Conservation (phyloP, 2,888 invertebrate species). For the Loripinus fragilis region DNA sequence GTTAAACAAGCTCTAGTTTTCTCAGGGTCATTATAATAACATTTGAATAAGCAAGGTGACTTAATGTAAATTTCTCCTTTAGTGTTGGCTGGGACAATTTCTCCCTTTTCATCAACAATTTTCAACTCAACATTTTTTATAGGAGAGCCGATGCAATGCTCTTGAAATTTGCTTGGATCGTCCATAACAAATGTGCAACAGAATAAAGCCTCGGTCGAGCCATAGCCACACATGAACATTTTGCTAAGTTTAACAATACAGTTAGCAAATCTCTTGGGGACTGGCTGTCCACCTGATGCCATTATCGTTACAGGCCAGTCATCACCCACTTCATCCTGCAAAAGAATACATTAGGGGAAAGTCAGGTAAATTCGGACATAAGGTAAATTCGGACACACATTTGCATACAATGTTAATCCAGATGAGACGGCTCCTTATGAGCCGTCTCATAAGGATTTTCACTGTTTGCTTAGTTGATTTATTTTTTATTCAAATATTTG, state of each 20-base stretch:
- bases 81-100: conserved; percentile 27
- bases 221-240: conserved; percentile 17
- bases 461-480: too few relatives aligned
- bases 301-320: conserved; percentile 31
- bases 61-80: conserved; percentile 26
- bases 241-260: conserved; percentile 19
- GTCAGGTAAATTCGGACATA: too few relatives aligned
- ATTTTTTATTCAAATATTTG: too few relatives aligned
- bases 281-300: conserved; percentile 30
- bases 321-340: conserved; percentile 12
- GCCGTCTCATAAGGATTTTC: too few relatives aligned
- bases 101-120: conserved; percentile 30
- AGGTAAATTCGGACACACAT: too few relatives aligned
- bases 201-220: conserved; percentile 20
- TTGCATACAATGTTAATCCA: too few relatives aligned
- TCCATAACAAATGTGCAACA: too few relatives aligned
- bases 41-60: conserved; percentile 18
- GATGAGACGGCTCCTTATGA: too few relatives aligned
- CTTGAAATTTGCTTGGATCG: neutral
- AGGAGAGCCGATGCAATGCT: neutral
- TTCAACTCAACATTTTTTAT: conserved; percentile 24
- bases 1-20: conserved; percentile 15
- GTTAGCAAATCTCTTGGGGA: conserved; percentile 4
- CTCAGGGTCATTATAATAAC: conserved; percentile 25
- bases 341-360: too few relatives aligned